phyloP scores from a whole-genome alignment of 2,888 invertebrate genomes.

The Pherbina coryleti region DNA sequence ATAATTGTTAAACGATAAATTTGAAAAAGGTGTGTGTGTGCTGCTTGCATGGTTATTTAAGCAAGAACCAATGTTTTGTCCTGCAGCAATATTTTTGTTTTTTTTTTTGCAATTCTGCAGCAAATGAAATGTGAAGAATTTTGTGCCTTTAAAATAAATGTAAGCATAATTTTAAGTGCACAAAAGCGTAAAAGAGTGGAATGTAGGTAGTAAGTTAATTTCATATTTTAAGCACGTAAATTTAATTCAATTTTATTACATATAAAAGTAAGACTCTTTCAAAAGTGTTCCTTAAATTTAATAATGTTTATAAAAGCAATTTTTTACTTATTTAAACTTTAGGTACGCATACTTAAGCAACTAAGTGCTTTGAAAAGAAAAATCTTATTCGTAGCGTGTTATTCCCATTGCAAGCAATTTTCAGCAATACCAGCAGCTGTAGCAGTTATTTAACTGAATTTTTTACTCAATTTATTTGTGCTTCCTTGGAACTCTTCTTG shows the following conservation, averaged over 20 bases:
- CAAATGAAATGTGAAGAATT: slow-evolving; percentile 18
- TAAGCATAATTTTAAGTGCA: neutral
- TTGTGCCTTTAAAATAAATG: neutral
- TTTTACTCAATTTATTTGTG: too few species aligned
- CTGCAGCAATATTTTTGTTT: neutral
- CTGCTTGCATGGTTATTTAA: neutral
- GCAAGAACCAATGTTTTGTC: neutral
- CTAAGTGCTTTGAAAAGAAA: too few species aligned
- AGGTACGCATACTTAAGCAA: too few species aligned
- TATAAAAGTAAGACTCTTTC: neutral
- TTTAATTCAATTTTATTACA: neutral
- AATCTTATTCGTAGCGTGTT: too few species aligned
- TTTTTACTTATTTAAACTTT: too few species aligned
- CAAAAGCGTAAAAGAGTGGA: too few species aligned
- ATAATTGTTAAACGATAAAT: neutral
- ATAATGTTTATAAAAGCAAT: too few species aligned
- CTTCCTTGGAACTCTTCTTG: too few species aligned
- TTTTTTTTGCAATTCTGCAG: neutral
- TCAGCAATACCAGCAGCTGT: too few species aligned
- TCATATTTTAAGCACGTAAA: neutral
- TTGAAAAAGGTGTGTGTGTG: neutral
- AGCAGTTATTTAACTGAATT: too few species aligned
- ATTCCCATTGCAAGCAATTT: too few species aligned
- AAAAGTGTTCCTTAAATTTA: too few species aligned
- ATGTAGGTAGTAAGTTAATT: neutral